Evolutionary conservation across 2,888 invertebrate species (phyloP).

Genomic region (Agriopis marginaria): DNA sequence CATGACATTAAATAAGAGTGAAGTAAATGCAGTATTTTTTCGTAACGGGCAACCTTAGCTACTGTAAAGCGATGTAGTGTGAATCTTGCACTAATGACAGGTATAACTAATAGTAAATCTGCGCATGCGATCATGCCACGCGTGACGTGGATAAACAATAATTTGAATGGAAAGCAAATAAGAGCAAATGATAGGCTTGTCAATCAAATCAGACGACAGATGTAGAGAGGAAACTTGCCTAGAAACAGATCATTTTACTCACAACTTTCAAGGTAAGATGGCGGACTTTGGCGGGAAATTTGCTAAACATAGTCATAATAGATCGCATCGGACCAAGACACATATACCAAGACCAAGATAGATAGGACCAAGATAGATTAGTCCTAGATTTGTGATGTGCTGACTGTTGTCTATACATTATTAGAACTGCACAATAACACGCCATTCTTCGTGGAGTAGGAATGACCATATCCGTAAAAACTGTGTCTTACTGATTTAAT

Average conservation of each 20-base stretch:
- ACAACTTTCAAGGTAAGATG: background rate
- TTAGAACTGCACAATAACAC: too few species aligned
- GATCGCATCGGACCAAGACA: too few species aligned
- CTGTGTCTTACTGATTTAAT: background rate
- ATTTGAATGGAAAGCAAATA: conserved; percentile 45
- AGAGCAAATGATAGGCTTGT: conserved; percentile 34
- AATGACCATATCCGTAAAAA: too few species aligned
- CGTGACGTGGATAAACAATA: conserved; percentile 42
- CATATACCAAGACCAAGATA: too few species aligned
- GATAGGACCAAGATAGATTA: too few species aligned
- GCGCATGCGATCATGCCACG: conserved; percentile 51
- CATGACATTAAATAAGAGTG: background rate
- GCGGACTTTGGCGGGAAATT: background rate
- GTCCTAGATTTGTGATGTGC: too few species aligned
- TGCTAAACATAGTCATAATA: too few species aligned
- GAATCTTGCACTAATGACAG: conserved; percentile 12
- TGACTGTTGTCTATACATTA: too few species aligned
- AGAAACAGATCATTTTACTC: background rate
- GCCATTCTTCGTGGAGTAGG: too few species aligned
- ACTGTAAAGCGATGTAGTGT: background rate
- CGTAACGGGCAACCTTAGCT: background rate
- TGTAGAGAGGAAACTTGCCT: background rate
- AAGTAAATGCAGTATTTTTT: background rate
- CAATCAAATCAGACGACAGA: conserved; percentile 21
- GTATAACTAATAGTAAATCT: conserved; percentile 53